Conservation (phyloP, 2,113 vertebrate species). For the Chunga burmeisteri region DNA sequence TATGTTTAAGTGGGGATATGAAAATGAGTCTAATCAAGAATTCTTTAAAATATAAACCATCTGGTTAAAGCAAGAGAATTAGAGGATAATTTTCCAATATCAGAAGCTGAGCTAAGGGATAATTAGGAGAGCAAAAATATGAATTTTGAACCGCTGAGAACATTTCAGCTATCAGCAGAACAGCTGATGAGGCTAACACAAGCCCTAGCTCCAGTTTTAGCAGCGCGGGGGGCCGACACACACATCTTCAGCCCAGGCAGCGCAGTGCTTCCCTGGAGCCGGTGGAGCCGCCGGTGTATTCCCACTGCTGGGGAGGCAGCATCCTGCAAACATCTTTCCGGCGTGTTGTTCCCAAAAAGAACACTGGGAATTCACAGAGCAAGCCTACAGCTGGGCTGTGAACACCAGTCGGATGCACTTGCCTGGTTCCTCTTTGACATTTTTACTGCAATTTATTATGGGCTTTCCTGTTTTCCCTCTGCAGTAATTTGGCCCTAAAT, state of each 20-base stretch:
- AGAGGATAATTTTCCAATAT: slow-evolving; percentile 60
- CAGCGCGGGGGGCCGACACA: background rate
- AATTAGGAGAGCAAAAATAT: slow-evolving; percentile 60
- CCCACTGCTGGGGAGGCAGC: background rate
- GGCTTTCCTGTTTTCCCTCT: background rate
- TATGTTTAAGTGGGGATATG: slow-evolving; percentile 44
- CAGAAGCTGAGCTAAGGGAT: slow-evolving; percentile 35
- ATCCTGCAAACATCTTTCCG: background rate
- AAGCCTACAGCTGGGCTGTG: background rate
- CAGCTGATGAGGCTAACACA: background rate
- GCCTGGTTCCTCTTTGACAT: background rate
- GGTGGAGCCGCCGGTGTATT: background rate
- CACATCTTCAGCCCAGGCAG: background rate
- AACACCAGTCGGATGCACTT: background rate
- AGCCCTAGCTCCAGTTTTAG: background rate
- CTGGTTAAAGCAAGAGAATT: slow-evolving; percentile 56
- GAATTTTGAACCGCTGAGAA: slow-evolving; percentile 13
- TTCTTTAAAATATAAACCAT: slow-evolving; percentile 54
- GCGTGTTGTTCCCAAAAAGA: background rate
- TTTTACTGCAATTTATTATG: background rate
- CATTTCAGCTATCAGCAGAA: slow-evolving; percentile 45
- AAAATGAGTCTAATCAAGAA: slow-evolving; percentile 64
- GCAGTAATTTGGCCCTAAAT: background rate
- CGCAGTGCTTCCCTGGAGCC: background rate
- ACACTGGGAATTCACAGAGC: background rate